Evolutionary conservation across 1,140 invertebrate species (phyloP).

Genomic region (Drosophila nikananu): DNA sequence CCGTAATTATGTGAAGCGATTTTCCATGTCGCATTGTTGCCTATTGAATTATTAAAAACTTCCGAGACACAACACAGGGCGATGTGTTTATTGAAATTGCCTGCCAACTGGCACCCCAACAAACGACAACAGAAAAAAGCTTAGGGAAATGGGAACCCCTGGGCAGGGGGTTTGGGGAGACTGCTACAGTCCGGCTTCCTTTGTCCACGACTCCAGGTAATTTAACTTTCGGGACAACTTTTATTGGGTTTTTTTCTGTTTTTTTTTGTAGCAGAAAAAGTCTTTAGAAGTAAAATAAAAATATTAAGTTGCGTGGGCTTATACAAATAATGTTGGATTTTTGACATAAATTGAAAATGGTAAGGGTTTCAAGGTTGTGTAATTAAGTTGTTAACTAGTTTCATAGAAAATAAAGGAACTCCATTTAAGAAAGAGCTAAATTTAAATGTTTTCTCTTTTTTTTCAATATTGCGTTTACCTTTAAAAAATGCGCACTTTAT

Average conservation of each 20-base stretch:
- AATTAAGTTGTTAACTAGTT: too few relatives aligned
- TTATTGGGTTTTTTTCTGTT: not conserved
- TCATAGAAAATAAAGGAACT: not conserved
- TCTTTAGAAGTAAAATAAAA: not conserved
- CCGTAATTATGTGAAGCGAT: conserved; percentile 65
- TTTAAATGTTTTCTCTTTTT: too few relatives aligned
- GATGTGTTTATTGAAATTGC: conserved; percentile 51
- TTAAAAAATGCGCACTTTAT: too few relatives aligned
- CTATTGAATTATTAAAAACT: conserved; percentile 63
- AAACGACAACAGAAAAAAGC: conserved; percentile 1
- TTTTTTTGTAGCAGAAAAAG: not conserved
- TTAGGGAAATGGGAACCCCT: conserved; percentile 11
- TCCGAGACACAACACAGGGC: conserved; percentile 25
- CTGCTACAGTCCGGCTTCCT: conserved; percentile 28
- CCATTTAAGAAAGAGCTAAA: too few relatives aligned
- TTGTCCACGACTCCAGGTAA: conserved; percentile 9
- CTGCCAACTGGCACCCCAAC: conserved; percentile 33
- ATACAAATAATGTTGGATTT: not conserved
- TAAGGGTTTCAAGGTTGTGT: too few relatives aligned
- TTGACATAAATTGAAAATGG: too few relatives aligned
- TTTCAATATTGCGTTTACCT: too few relatives aligned
- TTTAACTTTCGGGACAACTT: conserved; percentile 20
- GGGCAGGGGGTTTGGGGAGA: not conserved
- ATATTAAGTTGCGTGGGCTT: not conserved
- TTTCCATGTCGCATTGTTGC: conserved; percentile 55